phyloP scores from a whole-genome alignment of 2,113 vertebrate genomes.

The Girardinichthys multiradiatus region DNA sequence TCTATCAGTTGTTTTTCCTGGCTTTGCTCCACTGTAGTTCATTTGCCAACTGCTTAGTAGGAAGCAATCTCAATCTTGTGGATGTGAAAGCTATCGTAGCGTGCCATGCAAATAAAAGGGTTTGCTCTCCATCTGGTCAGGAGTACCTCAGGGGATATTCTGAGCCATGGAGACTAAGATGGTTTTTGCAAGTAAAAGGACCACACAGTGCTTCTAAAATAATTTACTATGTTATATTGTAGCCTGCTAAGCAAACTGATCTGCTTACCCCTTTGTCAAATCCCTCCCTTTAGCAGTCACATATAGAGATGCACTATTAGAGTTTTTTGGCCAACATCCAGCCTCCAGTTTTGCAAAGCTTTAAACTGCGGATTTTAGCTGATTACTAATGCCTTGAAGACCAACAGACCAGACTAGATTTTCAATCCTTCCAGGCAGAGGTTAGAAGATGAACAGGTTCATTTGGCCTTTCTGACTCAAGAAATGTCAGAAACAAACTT shows the following conservation, averaged over 20 bases:
- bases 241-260: conserved; percentile 19
- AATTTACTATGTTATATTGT: conserved; percentile 27
- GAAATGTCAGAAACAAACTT: too few relatives aligned
- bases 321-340: too few relatives aligned
- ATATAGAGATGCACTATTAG: conserved; percentile 6
- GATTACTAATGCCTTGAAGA: too few relatives aligned
- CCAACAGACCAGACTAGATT: too few relatives aligned
- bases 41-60: conserved; percentile 75
- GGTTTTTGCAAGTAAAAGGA: conserved; percentile 55
- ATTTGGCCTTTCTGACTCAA: too few relatives aligned
- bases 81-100: conserved; percentile 69
- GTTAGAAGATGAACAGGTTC: too few relatives aligned
- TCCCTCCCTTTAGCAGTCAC: conserved; percentile 18
- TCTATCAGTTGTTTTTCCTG: conserved; percentile 48
- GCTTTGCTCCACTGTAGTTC: conserved; percentile 63
- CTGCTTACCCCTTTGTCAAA: conserved; percentile 18
- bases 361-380: too few relatives aligned
- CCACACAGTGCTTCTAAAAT: conserved; percentile 43
- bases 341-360: too few relatives aligned
- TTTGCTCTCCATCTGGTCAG: conserved; percentile 70
- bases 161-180: conserved; percentile 60
- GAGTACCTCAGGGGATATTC: conserved; percentile 63
- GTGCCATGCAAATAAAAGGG: conserved; percentile 72
- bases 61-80: conserved; percentile 70
- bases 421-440: too few relatives aligned